Percentiles rank a stretch among this genome's conserved stretches.
Evolutionary conservation across 2,797 vertebrate genomes (phyloP).

Genomic region (Huso huso): DNA sequence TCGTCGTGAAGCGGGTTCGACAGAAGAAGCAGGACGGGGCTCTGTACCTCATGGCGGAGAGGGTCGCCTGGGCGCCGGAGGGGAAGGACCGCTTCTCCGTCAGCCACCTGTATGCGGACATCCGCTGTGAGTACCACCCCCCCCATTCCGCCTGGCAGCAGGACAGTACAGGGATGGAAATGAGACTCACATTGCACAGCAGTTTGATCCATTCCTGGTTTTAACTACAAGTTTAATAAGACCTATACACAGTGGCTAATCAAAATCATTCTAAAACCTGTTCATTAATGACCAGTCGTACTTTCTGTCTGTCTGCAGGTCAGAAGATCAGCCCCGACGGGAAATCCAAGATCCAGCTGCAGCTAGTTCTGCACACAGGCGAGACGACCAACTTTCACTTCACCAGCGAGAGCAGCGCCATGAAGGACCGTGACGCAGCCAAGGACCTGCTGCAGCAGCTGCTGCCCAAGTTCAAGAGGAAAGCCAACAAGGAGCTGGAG

Average conservation of each 20-base stretch:
- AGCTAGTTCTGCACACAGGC: conserved; percentile 88
- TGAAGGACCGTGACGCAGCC: conserved; percentile 85
- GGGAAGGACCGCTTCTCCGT: conserved; percentile 94
- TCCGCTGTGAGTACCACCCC: conserved; percentile 80
- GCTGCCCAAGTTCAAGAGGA: conserved; percentile 95
- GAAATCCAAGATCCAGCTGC: conserved; percentile 96
- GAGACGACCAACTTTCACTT: conserved; percentile 97
- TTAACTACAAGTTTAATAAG: background rate
- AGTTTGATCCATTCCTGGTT: background rate
- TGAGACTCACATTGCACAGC: background rate
- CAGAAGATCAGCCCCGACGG: conserved; percentile 99
- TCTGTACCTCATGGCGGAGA: conserved; percentile 93
- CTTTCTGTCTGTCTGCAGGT: conserved; percentile 56
- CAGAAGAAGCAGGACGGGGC: conserved; percentile 97
- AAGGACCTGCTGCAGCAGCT: conserved; percentile 96
- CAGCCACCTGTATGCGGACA: conserved; percentile 93
- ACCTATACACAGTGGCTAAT: background rate
- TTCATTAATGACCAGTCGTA: background rate
- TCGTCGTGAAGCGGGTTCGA: conserved; percentile 91
- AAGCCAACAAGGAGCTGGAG: conserved; percentile 95
- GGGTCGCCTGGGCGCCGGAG: conserved; percentile 93
- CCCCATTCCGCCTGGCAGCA: background rate
- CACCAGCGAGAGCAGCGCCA: conserved; percentile 83
- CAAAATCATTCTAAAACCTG: background rate
- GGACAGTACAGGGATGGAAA: background rate